Conservation (phyloP, 2,888 invertebrate species). For the Xanthostigma xanthostigma region DNA sequence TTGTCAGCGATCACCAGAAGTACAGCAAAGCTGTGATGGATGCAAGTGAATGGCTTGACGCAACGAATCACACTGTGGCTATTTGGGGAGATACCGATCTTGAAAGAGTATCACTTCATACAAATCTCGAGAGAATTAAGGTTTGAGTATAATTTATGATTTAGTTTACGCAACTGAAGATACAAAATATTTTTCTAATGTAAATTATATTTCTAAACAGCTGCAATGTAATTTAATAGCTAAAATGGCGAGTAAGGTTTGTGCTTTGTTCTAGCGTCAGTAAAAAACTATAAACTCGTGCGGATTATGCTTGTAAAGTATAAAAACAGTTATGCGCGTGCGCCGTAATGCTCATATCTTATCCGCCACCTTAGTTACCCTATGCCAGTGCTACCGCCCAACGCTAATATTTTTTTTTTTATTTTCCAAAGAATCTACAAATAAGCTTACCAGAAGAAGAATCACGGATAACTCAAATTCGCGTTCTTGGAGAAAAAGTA, state of each 20-base stretch:
- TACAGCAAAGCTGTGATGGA: constrained; percentile 78
- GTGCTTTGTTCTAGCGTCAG: too few species aligned
- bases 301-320: too few species aligned
- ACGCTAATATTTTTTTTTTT: constrained; percentile 3
- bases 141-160: constrained; percentile 14
- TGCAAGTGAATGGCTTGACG: constrained; percentile 74
- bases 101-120: constrained; percentile 70
- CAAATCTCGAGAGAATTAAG: constrained; percentile 73
- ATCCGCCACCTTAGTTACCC: too few species aligned
- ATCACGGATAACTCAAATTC: constrained; percentile 63
- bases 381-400: too few species aligned
- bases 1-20: constrained; percentile 78
- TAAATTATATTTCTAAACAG: too few species aligned
- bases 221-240: too few species aligned
- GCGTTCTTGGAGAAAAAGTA: constrained; percentile 75
- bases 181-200: too few species aligned
- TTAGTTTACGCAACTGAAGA: too few species aligned
- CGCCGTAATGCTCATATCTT: too few species aligned
- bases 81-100: constrained; percentile 72
- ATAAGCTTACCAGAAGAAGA: constrained; percentile 74
- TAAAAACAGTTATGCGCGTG: too few species aligned
- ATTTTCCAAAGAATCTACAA: constrained; percentile 44
- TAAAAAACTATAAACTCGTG: too few species aligned
- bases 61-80: constrained; percentile 65
- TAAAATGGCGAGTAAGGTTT: too few species aligned